A percentile compares a stretch with the other conserved stretches of the same genome.
Conservation (phyloP, 2,888 invertebrate genomes). For the Hirtodrosophila confusa region DNA sequence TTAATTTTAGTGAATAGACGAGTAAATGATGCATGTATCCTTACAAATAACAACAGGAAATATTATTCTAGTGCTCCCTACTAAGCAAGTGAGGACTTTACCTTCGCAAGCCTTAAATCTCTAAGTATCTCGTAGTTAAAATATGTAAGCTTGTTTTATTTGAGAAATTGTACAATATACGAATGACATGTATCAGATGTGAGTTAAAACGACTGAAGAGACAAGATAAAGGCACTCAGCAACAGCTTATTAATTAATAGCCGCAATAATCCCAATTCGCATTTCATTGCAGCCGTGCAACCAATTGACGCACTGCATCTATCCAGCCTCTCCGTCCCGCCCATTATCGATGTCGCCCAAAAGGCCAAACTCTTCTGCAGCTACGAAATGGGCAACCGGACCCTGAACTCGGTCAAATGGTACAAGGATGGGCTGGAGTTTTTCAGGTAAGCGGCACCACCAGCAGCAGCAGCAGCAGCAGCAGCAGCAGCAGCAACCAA, state of each 20-base stretch:
- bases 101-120: too few species aligned
- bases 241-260: conserved; percentile 41
- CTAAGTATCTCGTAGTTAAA: too few species aligned
- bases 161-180: too few species aligned
- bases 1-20: too few species aligned
- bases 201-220: background rate
- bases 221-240: conserved; percentile 9
- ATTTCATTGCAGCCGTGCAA: conserved; percentile 73
- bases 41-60: too few species aligned
- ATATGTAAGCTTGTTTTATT: too few species aligned
- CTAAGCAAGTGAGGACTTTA: too few species aligned
- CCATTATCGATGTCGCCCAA: conserved; percentile 84
- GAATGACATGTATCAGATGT: too few species aligned
- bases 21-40: too few species aligned
- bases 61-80: too few species aligned
- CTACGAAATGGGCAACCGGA: conserved; percentile 84
- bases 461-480: too few species aligned
- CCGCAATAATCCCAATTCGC: conserved; percentile 26
- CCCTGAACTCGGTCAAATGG: conserved; percentile 84
- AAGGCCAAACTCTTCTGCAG: conserved; percentile 84
- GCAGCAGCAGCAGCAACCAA: conserved; percentile 7
- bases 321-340: conserved; percentile 83
- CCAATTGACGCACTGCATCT: conserved; percentile 80
- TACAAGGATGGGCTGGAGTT: conserved; percentile 84
- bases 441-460: conserved; percentile 80